A percentile compares a stretch with the other conserved stretches of the same genome.
These are phyloP conservation scores for Hyposoter didymator DNA, from an alignment of 2,888 invertebrate species.

Conservation along the genomic window DNA sequence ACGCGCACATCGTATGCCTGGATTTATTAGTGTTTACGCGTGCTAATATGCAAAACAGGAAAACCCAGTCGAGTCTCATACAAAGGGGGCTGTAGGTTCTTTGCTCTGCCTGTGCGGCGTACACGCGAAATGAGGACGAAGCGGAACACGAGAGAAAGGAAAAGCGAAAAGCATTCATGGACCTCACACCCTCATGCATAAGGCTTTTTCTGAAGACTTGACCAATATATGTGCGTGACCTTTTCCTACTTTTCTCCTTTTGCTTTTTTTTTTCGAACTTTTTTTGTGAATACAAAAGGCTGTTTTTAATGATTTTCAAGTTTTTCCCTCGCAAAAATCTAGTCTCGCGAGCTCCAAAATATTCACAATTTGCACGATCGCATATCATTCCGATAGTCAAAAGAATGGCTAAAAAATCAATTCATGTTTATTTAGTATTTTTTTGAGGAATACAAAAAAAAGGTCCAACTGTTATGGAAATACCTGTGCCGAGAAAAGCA, in stretches of 20 bases:
- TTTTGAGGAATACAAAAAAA: neutral
- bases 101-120: conserved; percentile 59
- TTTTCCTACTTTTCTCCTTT: neutral
- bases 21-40: conserved; percentile 80
- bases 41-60: conserved; percentile 78
- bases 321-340: neutral
- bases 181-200: conserved; percentile 19
- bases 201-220: conserved; percentile 11
- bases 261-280: neutral
- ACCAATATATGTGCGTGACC: neutral
- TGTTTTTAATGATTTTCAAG: neutral
- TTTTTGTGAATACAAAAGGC: neutral
- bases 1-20: conserved; percentile 57
- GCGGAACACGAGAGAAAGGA: conserved; percentile 44
- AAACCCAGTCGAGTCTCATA: conserved; percentile 47
- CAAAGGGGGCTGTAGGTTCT: conserved; percentile 60
- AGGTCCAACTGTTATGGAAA: conserved; percentile 13
- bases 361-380: neutral
- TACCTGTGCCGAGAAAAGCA: neutral
- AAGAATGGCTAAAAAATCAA: neutral
- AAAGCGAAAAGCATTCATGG: conserved; percentile 32
- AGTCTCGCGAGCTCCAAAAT: neutral
- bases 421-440: neutral
- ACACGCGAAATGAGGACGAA: conserved; percentile 41
- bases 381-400: neutral